phyloP scores from a whole-genome alignment of 2,888 invertebrate genomes.

The Platycheirus rosarum region DNA sequence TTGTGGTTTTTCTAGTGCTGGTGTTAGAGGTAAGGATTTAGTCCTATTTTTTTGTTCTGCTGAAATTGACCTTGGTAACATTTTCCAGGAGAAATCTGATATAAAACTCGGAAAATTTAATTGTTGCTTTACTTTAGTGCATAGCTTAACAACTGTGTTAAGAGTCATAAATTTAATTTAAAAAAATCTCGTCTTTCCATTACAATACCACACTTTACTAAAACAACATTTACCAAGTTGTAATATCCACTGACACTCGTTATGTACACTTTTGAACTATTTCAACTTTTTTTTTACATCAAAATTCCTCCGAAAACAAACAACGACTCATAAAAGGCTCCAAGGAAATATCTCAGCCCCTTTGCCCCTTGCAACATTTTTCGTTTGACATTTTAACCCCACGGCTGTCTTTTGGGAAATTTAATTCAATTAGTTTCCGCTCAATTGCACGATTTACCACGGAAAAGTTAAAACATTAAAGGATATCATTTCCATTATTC shows the following conservation, averaged over 20 bases:
- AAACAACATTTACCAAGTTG: no score
- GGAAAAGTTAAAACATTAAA: slow-evolving; percentile 70
- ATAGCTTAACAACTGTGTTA: no score
- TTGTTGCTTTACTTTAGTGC: no score
- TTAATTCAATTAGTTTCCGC: slow-evolving; percentile 69
- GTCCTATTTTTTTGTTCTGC: neutral
- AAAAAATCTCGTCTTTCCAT: no score
- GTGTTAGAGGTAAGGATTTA: no score
- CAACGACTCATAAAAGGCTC: neutral
- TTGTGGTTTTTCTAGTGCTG: slow-evolving; percentile 20
- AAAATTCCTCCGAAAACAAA: neutral
- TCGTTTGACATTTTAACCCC: slow-evolving; percentile 28
- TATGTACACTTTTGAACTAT: neutral
- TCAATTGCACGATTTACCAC: slow-evolving; percentile 71
- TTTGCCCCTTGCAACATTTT: no score
- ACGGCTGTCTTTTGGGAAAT: slow-evolving; percentile 26
- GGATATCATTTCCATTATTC: slow-evolving; percentile 69
- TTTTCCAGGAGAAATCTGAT: no score
- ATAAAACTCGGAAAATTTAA: no score
- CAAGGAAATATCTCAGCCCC: slow-evolving; percentile 4
- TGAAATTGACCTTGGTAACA: no score
- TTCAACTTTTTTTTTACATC: neutral
- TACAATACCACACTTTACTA: no score
- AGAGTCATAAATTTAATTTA: no score
- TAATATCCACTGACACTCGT: no score